phyloP scores from a whole-genome alignment of 2,113 vertebrate species.

The Ophthalmolycus amberensis region DNA sequence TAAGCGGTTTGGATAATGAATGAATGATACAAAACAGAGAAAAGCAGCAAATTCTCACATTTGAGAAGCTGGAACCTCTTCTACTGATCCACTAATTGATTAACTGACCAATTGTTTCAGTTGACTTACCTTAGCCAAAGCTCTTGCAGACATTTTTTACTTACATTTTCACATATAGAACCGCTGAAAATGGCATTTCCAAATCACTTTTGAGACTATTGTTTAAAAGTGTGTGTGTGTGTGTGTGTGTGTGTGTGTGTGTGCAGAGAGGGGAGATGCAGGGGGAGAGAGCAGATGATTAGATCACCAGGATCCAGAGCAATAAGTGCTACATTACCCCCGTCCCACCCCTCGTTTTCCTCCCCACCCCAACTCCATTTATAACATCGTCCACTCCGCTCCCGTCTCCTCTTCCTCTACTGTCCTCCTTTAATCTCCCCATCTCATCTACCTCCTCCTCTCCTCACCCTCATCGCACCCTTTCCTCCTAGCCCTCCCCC shows the following conservation, averaged over 20 bases:
- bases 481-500: not conserved
- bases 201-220: constrained; percentile 23
- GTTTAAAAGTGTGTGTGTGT: constrained; percentile 27
- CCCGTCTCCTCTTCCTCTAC: constrained; percentile 40
- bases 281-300: constrained; percentile 56
- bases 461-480: not conserved
- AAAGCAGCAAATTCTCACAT: not conserved
- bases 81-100: not conserved
- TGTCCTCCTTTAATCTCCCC: constrained; percentile 44
- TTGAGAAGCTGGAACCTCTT: not conserved
- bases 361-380: constrained; percentile 59
- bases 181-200: not conserved
- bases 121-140: not conserved
- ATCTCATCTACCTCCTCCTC: constrained; percentile 10
- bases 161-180: constrained; percentile 8
- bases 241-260: constrained; percentile 13
- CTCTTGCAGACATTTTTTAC: not conserved
- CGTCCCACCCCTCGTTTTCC: constrained; percentile 51
- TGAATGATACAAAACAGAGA: not conserved
- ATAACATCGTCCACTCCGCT: constrained; percentile 60
- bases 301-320: constrained; percentile 69
- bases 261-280: constrained; percentile 16
- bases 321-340: constrained; percentile 70
- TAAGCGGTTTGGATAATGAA: too few species aligned
- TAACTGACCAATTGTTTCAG: not conserved